Evolutionary conservation across 1,140 invertebrate species (phyloP), one percentile per base, ranked within the genome.

Genomic region (Diorhabda elongata): DNA sequence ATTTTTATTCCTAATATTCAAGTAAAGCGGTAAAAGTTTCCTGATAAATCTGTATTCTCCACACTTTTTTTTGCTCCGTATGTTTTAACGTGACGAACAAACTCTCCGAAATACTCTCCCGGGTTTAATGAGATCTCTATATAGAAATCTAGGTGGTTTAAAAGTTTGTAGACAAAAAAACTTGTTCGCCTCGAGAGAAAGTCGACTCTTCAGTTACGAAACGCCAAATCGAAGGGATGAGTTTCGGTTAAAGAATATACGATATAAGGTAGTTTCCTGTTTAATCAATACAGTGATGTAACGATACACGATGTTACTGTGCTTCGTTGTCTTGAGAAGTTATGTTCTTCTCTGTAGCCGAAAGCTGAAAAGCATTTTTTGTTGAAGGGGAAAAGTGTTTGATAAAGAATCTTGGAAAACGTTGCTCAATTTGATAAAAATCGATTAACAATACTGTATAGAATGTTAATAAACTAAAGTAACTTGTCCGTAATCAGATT

Each of bases 61-160:
- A 52, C 47, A 8, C 47, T n/a, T 52, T 52, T 52, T 52, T 52
- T 52, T n/a, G n/a, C 47, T 8, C 6, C 6, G n/a, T 6, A 52
- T 52, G 47, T 52, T 52, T 6, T 52, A 52, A 52, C 47, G 47
- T 52, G 47, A 6, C 47, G n/a, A 52, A 52, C 47, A 52, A 52
- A 52, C 47, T 52, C n/a, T 52, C 47, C 47, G n/a, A 52, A 52
- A 52, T 52, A 4, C 47, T 52, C 47, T 52, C 47, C 47, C 47
- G 47, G 47, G 47, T 52, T n/a, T 52, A 52, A 52, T 52, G 47
- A 52, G 47, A 52, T 52, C 47, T 52, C 47, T 52, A 52, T 52
- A 52, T n/a, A 52, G 6, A 52, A 52, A n/a, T 52, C 47, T 52
- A 52, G 26, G 47, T 52, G n/a, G 47, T n/a, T 52, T 52, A 52